phyloP scores from a whole-genome alignment of 1,140 invertebrate species.

The Himalopsyche phryganea region DNA sequence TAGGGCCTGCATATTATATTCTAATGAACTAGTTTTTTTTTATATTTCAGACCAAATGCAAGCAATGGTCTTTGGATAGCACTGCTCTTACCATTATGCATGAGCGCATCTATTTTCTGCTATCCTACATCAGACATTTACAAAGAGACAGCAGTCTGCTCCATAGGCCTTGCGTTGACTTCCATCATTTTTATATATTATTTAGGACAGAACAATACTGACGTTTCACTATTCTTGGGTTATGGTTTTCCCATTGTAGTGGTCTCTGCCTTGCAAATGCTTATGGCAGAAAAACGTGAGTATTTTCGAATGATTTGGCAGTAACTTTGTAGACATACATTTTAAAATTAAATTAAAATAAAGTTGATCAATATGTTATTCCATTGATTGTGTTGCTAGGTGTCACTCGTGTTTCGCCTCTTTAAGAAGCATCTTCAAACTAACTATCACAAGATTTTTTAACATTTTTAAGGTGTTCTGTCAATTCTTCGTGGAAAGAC shows the following conservation, averaged over 20 bases:
- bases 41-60: conserved; percentile 47
- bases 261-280: neutral
- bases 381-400: too few relatives aligned
- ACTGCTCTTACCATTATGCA: conserved; percentile 49
- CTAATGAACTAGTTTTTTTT: neutral
- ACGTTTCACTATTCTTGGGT: neutral
- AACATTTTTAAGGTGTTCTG: too few relatives aligned
- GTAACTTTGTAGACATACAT: too few relatives aligned
- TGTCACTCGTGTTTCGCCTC: too few relatives aligned
- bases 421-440: too few relatives aligned
- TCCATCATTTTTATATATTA: conserved; percentile 37
- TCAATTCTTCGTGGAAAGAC: too few relatives aligned
- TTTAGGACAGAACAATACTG: conserved; percentile 28
- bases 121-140: neutral
- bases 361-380: too few relatives aligned
- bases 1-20: too few relatives aligned
- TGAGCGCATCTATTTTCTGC: conserved; percentile 41
- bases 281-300: neutral
- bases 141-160: conserved; percentile 42
- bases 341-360: too few relatives aligned
- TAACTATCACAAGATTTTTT: too few relatives aligned
- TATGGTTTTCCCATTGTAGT: neutral
- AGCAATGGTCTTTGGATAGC: conserved; percentile 56
- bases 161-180: conserved; percentile 43
- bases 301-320: too few relatives aligned